Percentiles rank a stretch among this genome's conserved stretches.
These are phyloP conservation scores for Rhopalosiphum nymphaeae DNA, from an alignment of 2,888 invertebrate genomes.

Conservation along the genomic window DNA sequence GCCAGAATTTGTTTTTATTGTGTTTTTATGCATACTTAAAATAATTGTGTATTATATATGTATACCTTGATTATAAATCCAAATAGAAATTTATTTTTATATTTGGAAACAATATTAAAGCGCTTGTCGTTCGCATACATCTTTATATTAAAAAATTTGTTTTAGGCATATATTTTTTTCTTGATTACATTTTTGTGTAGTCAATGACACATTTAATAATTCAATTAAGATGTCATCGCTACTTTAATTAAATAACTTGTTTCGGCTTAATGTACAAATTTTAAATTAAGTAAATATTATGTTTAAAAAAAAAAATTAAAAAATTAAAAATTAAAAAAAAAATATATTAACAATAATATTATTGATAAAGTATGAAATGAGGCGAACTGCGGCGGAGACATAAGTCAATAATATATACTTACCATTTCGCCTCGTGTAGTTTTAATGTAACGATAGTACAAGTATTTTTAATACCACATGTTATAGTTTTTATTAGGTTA, in stretches of 20 bases:
- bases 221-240: slow-evolving; percentile 50
- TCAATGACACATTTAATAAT: slow-evolving; percentile 27
- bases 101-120: slow-evolving; percentile 22
- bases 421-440: slow-evolving; percentile 54
- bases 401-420: slow-evolving; percentile 49
- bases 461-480: slow-evolving; percentile 59
- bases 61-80: slow-evolving; percentile 49
- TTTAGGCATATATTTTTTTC: slow-evolving; percentile 46
- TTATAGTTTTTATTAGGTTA: slow-evolving; percentile 60
- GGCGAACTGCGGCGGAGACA: slow-evolving; percentile 31
- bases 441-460: slow-evolving; percentile 63
- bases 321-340: slow-evolving; percentile 27
- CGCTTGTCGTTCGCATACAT: slow-evolving; percentile 41
- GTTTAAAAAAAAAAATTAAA: slow-evolving; percentile 31
- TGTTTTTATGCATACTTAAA: slow-evolving; percentile 55
- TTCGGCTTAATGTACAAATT: slow-evolving; percentile 62
- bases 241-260: slow-evolving; percentile 55
- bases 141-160: slow-evolving; percentile 36
- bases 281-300: slow-evolving; percentile 60
- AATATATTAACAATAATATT: slow-evolving; percentile 52
- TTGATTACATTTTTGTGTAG: slow-evolving; percentile 20
- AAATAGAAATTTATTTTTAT: slow-evolving; percentile 57
- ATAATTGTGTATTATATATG: slow-evolving; percentile 54
- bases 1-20: slow-evolving; percentile 57
- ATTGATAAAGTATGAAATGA: slow-evolving; percentile 33